phyloP scores from a whole-genome alignment of 1,140 invertebrate species.

The Pseudomyrmex sp. region DNA sequence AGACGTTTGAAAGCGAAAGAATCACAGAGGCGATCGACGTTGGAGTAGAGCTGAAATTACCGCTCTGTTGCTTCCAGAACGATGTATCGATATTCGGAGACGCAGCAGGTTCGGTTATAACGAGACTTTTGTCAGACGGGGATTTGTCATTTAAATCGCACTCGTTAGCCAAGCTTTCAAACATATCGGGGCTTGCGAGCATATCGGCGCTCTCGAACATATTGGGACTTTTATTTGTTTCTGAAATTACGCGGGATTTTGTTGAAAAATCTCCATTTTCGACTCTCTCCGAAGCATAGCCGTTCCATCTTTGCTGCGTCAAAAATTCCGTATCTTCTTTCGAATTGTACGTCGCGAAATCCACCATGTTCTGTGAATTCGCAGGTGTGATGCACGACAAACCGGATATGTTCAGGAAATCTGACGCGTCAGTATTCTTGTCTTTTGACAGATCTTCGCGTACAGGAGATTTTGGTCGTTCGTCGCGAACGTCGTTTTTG shows the following conservation, averaged over 20 bases:
- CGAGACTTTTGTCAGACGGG: too few species aligned
- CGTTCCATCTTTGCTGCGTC: not conserved
- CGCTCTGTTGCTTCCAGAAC: too few species aligned
- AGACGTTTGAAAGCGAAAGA: not conserved
- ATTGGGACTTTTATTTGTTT: not conserved
- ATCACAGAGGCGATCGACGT: too few species aligned
- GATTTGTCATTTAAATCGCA: too few species aligned
- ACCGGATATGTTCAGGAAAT: not conserved
- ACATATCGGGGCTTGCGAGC: conserved; percentile 14
- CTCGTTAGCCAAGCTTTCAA: too few species aligned
- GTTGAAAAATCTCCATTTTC: not conserved
- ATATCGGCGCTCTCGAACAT: not conserved
- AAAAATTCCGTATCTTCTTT: not conserved
- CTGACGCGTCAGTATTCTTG: not conserved
- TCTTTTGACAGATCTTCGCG: not conserved
- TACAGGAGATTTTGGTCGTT: not conserved
- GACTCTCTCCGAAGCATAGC: not conserved
- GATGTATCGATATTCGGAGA: too few species aligned
- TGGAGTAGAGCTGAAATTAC: too few species aligned
- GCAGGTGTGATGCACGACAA: not conserved
- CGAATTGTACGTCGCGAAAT: not conserved
- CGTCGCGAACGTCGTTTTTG: too few species aligned
- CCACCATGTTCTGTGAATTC: not conserved
- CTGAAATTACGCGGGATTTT: not conserved
- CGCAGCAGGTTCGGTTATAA: too few species aligned